Evolutionary conservation across 2,888 invertebrate genomes (phyloP).

Genomic region (Oscheius onirici): DNA sequence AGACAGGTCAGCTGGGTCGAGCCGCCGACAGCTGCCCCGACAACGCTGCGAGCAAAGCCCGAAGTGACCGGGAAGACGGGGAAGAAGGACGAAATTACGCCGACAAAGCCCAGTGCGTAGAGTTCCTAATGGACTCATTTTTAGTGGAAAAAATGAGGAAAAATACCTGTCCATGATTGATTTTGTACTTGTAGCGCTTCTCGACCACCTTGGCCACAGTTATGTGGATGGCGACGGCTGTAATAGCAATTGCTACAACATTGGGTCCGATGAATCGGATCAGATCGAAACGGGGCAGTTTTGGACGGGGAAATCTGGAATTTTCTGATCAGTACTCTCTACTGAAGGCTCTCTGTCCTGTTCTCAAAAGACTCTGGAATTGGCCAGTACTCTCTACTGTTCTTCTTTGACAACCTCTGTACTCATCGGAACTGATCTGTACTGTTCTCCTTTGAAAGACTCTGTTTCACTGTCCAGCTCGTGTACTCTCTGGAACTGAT

Average conservation of each 20-base stretch:
- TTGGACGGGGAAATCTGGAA: slow-evolving; percentile 66
- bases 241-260: slow-evolving; percentile 65
- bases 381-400: neutral
- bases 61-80: slow-evolving; percentile 71
- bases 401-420: neutral
- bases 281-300: slow-evolving; percentile 66
- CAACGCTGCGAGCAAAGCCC: slow-evolving; percentile 68
- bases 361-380: too few species aligned
- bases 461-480: too few species aligned
- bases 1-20: slow-evolving; percentile 67
- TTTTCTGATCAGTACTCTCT: too few species aligned
- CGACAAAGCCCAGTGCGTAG: slow-evolving; percentile 70
- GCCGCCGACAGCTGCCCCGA: slow-evolving; percentile 67
- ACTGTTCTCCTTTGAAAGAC: too few species aligned
- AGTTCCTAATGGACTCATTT: slow-evolving; percentile 52
- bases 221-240: slow-evolving; percentile 67
- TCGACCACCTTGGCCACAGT: slow-evolving; percentile 69
- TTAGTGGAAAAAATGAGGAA: neutral
- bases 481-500: too few species aligned
- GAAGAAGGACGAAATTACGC: slow-evolving; percentile 67
- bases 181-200: slow-evolving; percentile 68
- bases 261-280: slow-evolving; percentile 63
- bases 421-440: too few species aligned
- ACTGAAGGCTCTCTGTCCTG: too few species aligned
- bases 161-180: slow-evolving; percentile 65